Percentiles rank a stretch among this genome's conserved stretches.
Evolutionary conservation across 2,113 vertebrate genomes (phyloP).

Genomic region (Burhinus oedicnemus): DNA sequence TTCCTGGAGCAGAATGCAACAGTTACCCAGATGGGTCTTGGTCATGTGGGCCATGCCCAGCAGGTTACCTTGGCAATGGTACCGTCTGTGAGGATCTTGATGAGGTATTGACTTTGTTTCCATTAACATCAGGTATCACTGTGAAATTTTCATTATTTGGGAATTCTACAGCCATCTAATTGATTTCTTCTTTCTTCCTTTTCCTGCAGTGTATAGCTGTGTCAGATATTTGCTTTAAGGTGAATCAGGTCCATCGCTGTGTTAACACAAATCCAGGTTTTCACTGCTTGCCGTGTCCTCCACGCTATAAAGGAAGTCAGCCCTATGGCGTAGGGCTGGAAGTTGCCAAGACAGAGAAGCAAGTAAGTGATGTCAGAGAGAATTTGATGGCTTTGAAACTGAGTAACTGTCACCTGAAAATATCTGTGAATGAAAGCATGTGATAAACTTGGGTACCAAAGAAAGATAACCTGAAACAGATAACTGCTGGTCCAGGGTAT

Average conservation of each 20-base stretch:
- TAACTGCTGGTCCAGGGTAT: not conserved
- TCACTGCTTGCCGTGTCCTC: constrained; percentile 94
- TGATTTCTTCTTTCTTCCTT: not conserved
- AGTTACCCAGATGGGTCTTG: constrained; percentile 94
- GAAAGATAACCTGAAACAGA: not conserved
- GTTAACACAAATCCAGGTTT: constrained; percentile 94
- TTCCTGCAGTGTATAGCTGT: constrained; percentile 87
- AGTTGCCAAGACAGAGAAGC: constrained; percentile 87
- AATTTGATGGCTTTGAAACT: not conserved
- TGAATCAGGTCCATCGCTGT: constrained; percentile 84
- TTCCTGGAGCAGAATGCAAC: constrained; percentile 89
- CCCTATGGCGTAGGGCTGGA: constrained; percentile 91
- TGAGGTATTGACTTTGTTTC: constrained; percentile 79
- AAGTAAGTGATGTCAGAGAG: constrained; percentile 75
- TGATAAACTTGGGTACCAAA: not conserved
- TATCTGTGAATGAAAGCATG: not conserved
- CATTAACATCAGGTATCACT: not conserved
- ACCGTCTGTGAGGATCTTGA: constrained; percentile 92
- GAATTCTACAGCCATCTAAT: not conserved
- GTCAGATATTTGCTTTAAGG: constrained; percentile 89
- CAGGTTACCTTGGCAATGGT: constrained; percentile 92
- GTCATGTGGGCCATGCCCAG: constrained; percentile 93
- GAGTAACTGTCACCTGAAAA: not conserved
- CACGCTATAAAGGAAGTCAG: constrained; percentile 92
- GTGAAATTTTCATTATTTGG: not conserved